Conservation (phyloP, 2,888 invertebrate genomes). For the Dynastes maya region DNA sequence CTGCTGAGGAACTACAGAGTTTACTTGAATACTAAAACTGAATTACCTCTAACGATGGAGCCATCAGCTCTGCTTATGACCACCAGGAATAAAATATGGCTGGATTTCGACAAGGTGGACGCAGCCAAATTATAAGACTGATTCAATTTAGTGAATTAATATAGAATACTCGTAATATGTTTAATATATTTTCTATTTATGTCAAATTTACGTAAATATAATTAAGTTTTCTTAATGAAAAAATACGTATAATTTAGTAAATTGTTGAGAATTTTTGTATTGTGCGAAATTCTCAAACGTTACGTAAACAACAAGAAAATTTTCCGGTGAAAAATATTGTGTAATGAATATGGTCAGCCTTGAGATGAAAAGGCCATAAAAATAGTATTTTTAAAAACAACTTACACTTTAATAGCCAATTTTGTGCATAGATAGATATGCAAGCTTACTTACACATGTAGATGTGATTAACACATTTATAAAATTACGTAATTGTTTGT, state of each 20-base stretch:
- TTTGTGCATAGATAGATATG: constrained; percentile 1
- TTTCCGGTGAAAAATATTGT: too few species aligned
- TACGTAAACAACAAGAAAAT: too few species aligned
- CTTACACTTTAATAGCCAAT: neutral
- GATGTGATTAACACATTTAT: too few species aligned
- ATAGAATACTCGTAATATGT: too few species aligned
- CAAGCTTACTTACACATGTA: neutral
- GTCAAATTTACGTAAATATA: too few species aligned
- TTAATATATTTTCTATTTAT: too few species aligned
- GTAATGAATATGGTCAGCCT: too few species aligned
- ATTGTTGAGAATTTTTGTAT: too few species aligned
- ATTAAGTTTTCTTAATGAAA: neutral
- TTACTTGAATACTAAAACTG: constrained; percentile 53
- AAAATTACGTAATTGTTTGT: neutral
- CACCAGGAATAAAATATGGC: constrained; percentile 53
- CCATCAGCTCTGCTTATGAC: constrained; percentile 52
- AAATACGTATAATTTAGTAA: too few species aligned
- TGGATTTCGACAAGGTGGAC: constrained; percentile 51
- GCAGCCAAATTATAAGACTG: constrained; percentile 29
- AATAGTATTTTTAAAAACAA: neutral
- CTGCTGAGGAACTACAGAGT: constrained; percentile 55
- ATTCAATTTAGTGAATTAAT: neutral
- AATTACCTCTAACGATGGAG: constrained; percentile 54
- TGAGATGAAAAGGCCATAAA: too few species aligned
- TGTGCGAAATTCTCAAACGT: too few species aligned